phyloP scores from a whole-genome alignment of 2,888 invertebrate species.

The Plebejus anna region DNA sequence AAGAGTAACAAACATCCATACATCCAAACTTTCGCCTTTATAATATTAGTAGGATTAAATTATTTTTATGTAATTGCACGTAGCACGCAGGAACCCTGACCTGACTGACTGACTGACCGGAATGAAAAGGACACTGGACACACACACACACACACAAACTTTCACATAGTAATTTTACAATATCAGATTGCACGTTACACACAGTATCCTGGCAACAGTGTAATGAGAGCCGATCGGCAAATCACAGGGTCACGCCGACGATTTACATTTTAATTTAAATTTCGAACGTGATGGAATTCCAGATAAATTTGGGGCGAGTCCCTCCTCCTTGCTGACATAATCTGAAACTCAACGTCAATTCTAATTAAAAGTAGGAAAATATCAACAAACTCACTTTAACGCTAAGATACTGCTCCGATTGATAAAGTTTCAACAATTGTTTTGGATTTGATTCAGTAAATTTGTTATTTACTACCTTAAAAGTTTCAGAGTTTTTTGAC shows the following conservation, averaged over 20 bases:
- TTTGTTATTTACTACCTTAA: not conserved
- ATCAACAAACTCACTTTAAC: conserved; percentile 8
- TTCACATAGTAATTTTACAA: too few species aligned
- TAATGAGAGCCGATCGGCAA: conserved; percentile 56
- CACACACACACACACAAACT: too few species aligned
- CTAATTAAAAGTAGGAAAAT: conserved; percentile 6
- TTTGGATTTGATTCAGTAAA: not conserved
- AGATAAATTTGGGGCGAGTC: conserved; percentile 63
- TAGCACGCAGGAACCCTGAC: too few species aligned
- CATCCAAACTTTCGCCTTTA: too few species aligned
- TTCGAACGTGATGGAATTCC: conserved; percentile 73
- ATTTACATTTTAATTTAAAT: conserved; percentile 80
- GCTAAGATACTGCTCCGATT: not conserved
- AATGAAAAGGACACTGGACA: too few species aligned
- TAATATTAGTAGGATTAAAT: too few species aligned
- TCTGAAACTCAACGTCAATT: conserved; percentile 51
- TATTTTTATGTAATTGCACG: too few species aligned
- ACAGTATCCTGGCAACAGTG: conserved; percentile 5
- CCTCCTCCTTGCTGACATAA: conserved; percentile 62
- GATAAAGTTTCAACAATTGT: not conserved
- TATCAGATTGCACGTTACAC: too few species aligned
- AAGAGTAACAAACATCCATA: too few species aligned
- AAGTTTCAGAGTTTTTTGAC: too few species aligned
- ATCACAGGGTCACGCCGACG: conserved; percentile 68
- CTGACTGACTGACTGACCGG: too few species aligned